Conservation (phyloP, 2,888 invertebrate species). For the Tryphoninae sp. region DNA sequence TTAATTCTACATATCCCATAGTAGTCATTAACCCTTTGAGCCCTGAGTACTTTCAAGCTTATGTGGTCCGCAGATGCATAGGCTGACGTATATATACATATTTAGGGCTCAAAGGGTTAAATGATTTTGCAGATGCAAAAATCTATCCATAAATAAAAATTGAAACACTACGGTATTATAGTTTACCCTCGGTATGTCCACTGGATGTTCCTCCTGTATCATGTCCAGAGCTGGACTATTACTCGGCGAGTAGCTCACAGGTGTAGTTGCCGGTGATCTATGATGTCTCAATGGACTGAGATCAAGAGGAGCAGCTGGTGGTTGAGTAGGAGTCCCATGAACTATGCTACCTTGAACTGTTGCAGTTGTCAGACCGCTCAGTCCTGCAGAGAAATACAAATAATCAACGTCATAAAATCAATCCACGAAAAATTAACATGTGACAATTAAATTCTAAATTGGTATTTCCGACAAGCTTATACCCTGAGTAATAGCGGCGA, state of each 20-base stretch:
- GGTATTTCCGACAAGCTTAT: constrained; percentile 27
- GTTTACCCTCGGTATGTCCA: constrained; percentile 77
- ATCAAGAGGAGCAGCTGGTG: constrained; percentile 83
- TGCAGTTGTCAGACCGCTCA: constrained; percentile 89
- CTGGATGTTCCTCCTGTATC: constrained; percentile 89
- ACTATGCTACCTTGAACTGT: constrained; percentile 86
- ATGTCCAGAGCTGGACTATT: constrained; percentile 88
- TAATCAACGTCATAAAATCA: not conserved
- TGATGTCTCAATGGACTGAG: constrained; percentile 81
- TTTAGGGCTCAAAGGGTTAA: no score
- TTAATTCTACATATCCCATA: no score
- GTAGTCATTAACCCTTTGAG: no score
- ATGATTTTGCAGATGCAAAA: no score
- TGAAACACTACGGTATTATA: constrained; percentile 30
- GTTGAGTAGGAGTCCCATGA: constrained; percentile 87
- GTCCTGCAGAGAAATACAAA: constrained; percentile 83
- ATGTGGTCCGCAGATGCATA: no score
- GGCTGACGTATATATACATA: no score
- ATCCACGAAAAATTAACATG: not conserved
- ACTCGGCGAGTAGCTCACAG: constrained; percentile 81
- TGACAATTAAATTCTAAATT: not conserved
- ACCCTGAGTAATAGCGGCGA: constrained; percentile 85
- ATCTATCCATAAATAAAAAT: constrained; percentile 14
- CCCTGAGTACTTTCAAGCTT: no score
- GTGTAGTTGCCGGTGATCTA: constrained; percentile 81